Conservation (phyloP, 2,113 vertebrate genomes). For the Smithornis capensis region DNA sequence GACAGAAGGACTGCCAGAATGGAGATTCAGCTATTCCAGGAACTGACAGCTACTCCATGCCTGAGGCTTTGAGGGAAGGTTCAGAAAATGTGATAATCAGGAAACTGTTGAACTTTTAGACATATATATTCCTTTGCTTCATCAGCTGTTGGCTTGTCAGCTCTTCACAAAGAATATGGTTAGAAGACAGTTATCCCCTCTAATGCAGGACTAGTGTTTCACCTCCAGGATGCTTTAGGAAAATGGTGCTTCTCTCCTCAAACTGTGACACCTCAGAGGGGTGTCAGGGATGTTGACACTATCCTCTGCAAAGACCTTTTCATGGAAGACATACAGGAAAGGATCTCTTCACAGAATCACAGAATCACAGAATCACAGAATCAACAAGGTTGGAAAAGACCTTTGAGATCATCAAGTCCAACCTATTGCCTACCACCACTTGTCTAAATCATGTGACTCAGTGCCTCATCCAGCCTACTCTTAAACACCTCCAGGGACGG, state of each 20-base stretch:
- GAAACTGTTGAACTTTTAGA: background rate
- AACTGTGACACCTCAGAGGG: background rate
- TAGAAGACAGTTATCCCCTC: background rate
- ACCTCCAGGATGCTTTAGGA: background rate
- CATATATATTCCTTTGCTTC: slow-evolving; percentile 4
- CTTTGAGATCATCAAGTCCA: too few relatives aligned
- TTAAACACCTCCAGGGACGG: too few relatives aligned
- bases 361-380: too few relatives aligned
- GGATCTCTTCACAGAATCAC: background rate
- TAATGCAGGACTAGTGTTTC: background rate
- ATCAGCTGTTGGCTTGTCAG: background rate
- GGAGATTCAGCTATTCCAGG: background rate
- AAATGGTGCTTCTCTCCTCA: background rate
- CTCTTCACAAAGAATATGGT: background rate
- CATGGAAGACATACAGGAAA: background rate
- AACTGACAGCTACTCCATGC: background rate
- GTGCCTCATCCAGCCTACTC: too few relatives aligned
- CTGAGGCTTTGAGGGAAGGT: background rate
- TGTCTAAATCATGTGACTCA: too few relatives aligned
- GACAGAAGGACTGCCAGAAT: background rate
- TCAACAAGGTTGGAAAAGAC: too few relatives aligned
- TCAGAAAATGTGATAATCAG: background rate
- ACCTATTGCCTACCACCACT: too few relatives aligned
- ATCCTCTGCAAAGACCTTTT: background rate
- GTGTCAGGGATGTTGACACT: background rate